phyloP scores from a whole-genome alignment of 2,113 vertebrate genomes.

The Rattus rattus region DNA sequence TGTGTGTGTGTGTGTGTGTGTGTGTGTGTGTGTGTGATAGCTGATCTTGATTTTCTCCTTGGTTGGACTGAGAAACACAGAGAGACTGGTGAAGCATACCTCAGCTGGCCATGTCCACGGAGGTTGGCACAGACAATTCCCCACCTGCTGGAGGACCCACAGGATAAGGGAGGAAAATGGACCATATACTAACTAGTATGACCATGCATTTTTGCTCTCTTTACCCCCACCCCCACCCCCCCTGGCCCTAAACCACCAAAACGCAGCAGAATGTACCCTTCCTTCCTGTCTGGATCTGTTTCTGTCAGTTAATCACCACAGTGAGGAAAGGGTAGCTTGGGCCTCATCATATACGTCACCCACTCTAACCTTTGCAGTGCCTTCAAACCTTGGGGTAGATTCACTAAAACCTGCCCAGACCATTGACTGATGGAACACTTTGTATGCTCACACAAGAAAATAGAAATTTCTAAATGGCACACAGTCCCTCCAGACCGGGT shows the following conservation, averaged over 20 bases:
- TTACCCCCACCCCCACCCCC: not conserved
- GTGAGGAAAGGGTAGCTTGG: not conserved
- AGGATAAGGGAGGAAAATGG: not conserved
- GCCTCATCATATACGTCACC: not conserved
- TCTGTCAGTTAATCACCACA: not conserved
- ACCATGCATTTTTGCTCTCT: not conserved
- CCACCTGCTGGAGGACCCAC: too few relatives aligned
- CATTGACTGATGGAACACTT: not conserved
- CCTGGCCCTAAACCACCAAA: not conserved
- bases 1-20: not conserved
- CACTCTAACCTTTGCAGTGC: not conserved
- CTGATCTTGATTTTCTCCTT: not conserved
- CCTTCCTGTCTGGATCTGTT: not conserved
- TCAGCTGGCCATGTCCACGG: not conserved
- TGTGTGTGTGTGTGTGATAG: not conserved
- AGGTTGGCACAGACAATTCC: not conserved
- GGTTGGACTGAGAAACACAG: not conserved
- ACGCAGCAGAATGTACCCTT: not conserved
- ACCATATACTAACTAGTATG: not conserved
- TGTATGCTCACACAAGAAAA: not conserved
- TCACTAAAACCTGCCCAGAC: not conserved
- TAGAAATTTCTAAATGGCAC: not conserved
- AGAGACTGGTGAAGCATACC: not conserved
- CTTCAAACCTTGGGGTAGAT: not conserved
- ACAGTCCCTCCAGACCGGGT: accelerated